phyloP scores from a whole-genome alignment of 2,888 invertebrate genomes.

The Microplitis manilae region DNA sequence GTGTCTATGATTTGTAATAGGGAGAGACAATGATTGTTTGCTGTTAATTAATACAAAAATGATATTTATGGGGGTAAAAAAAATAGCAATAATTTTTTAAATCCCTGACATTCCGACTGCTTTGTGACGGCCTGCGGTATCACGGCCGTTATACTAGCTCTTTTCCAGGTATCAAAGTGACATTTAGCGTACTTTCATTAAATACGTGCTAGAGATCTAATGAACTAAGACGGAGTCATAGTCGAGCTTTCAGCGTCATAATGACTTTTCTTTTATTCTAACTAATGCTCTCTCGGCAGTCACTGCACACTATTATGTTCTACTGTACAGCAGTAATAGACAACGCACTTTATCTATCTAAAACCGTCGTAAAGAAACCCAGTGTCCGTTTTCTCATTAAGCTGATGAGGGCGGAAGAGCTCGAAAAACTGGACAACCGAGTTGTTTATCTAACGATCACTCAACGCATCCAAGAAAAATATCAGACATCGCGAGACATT shows the following conservation, averaged over 20 bases:
- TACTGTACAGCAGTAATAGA: conserved; percentile 19
- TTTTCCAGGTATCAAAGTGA: conserved; percentile 31
- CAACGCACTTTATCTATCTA: conserved; percentile 7
- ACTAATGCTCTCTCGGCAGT: conserved; percentile 15
- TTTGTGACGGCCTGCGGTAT: neutral
- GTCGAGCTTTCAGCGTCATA: conserved; percentile 48
- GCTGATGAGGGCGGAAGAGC: conserved; percentile 35
- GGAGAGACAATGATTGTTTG: neutral
- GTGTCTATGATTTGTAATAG: neutral
- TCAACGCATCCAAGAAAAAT: neutral
- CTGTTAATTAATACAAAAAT: neutral
- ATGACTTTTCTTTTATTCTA: conserved; percentile 45
- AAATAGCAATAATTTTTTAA: conserved; percentile 11
- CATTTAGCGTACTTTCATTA: conserved; percentile 36
- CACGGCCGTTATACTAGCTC: neutral
- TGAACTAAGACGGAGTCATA: conserved; percentile 29
- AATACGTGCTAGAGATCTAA: conserved; percentile 28
- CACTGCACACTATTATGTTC: conserved; percentile 13
- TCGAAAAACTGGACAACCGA: conserved; percentile 29
- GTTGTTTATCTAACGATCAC: conserved; percentile 5
- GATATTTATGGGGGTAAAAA: neutral
- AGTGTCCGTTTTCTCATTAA: conserved; percentile 32
- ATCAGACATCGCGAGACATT: neutral
- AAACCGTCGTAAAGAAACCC: conserved; percentile 20
- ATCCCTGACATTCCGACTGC: neutral